Evolutionary conservation across 1,140 invertebrate genomes (phyloP).

Genomic region (Caerostris extrusa): DNA sequence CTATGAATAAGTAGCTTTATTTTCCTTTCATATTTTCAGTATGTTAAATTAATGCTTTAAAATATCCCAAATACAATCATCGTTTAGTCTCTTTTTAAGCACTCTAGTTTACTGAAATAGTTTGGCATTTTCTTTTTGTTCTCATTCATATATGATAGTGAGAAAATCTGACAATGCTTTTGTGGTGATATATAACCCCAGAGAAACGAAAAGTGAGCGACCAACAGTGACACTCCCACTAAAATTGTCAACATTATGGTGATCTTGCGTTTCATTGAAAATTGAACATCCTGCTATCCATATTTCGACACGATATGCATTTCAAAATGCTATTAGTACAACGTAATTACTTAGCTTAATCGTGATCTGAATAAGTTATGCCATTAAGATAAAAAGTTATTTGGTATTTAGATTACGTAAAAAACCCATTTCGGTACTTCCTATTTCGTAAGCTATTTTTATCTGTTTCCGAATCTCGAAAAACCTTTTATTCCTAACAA

Average conservation of each 20-base stretch:
- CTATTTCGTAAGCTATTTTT: constrained; percentile 21
- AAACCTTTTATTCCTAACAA: not conserved
- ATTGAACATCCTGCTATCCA: not conserved
- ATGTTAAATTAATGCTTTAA: too few species aligned
- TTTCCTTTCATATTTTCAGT: too few species aligned
- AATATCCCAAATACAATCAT: too few species aligned
- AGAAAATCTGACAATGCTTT: not conserved
- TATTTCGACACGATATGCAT: constrained; percentile 33
- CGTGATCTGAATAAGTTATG: constrained; percentile 33
- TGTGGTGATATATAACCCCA: not conserved
- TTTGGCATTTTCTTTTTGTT: not conserved
- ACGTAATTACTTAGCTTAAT: not conserved
- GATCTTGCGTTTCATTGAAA: not conserved
- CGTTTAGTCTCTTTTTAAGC: too few species aligned
- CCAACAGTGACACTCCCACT: not conserved
- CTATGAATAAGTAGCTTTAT: too few species aligned
- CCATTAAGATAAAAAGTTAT: constrained; percentile 46
- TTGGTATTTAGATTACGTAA: constrained; percentile 36
- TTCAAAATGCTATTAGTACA: constrained; percentile 12
- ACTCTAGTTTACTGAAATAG: too few species aligned
- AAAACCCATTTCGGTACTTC: constrained; percentile 15
- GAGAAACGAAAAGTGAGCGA: not conserved
- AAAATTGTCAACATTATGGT: not conserved
- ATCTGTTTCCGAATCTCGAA: not conserved
- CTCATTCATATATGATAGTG: not conserved